Percentiles rank a stretch among this genome's conserved stretches.
These are phyloP conservation scores for Anadara kagoshimensis DNA, from an alignment of 1,140 invertebrate species.

Conservation along the genomic window DNA sequence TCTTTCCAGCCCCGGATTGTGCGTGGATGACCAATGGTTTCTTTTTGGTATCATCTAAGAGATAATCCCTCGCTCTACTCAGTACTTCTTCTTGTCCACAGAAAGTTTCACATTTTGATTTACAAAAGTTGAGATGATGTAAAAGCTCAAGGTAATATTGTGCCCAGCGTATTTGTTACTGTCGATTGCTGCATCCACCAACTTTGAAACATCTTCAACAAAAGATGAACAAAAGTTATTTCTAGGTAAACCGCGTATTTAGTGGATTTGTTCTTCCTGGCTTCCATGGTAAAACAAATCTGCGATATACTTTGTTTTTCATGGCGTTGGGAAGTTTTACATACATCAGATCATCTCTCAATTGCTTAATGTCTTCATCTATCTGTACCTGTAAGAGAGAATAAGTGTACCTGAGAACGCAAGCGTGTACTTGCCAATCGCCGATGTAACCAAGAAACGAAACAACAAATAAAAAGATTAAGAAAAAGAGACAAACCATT, in stretches of 20 bases:
- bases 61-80: slow-evolving; percentile 10
- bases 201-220: slow-evolving; percentile 41
- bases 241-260: slow-evolving; percentile 54
- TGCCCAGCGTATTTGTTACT: slow-evolving; percentile 42
- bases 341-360: slow-evolving; percentile 27
- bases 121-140: slow-evolving; percentile 94
- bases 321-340: slow-evolving; percentile 38
- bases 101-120: slow-evolving; percentile 40
- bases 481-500: no score
- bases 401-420: not conserved
- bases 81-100: slow-evolving; percentile 49
- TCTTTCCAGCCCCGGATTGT: slow-evolving; percentile 58
- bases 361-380: slow-evolving; percentile 40
- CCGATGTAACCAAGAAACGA: no score
- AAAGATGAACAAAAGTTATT: slow-evolving; percentile 57
- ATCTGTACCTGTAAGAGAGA: slow-evolving; percentile 33
- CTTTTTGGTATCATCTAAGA: slow-evolving; percentile 25
- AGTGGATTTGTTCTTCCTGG: slow-evolving; percentile 50
- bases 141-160: slow-evolving; percentile 82
- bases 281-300: slow-evolving; percentile 42
- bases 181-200: slow-evolving; percentile 46
- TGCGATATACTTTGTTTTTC: slow-evolving; percentile 16
- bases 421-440: no score
- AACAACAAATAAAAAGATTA: no score
- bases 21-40: slow-evolving; percentile 56